phyloP scores from a whole-genome alignment of 2,113 vertebrate genomes.

The Pygoscelis adeliae region DNA sequence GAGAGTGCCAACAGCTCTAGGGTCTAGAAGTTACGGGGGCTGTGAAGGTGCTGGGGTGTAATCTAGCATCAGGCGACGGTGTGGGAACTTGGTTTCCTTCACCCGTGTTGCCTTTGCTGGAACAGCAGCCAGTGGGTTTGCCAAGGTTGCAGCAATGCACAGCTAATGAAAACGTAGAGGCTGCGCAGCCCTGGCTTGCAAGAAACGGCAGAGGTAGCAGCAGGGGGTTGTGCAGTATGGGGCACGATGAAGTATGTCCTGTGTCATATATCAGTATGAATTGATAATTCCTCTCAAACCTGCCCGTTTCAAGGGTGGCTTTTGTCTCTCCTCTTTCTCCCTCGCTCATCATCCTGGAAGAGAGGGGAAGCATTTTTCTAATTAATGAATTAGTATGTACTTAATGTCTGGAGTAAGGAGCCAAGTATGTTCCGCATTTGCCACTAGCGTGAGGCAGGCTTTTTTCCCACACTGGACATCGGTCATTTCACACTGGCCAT shows the following conservation, averaged over 20 bases:
- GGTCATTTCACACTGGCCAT: neutral
- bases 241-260: neutral
- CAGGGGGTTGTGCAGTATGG: neutral
- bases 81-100: neutral
- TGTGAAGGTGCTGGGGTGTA: neutral
- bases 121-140: neutral
- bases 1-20: neutral
- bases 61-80: neutral
- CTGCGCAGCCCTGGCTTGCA: neutral
- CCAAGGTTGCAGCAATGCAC: accelerated
- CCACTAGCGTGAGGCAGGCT: accelerated
- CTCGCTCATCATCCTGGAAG: accelerated
- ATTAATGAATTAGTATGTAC: neutral
- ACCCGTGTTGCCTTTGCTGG: accelerated
- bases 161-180: accelerated
- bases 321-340: neutral
- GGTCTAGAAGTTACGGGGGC: neutral
- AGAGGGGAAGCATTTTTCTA: neutral
- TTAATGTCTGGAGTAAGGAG: neutral
- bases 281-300: neutral
- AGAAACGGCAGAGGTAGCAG: neutral
- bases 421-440: neutral
- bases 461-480: neutral
- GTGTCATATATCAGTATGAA: neutral
- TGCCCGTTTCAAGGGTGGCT: neutral